Base-by-base conservation (phyloP, 53 echinoderm and acorn worm genomes). In the Stichopus horrens region DNA sequence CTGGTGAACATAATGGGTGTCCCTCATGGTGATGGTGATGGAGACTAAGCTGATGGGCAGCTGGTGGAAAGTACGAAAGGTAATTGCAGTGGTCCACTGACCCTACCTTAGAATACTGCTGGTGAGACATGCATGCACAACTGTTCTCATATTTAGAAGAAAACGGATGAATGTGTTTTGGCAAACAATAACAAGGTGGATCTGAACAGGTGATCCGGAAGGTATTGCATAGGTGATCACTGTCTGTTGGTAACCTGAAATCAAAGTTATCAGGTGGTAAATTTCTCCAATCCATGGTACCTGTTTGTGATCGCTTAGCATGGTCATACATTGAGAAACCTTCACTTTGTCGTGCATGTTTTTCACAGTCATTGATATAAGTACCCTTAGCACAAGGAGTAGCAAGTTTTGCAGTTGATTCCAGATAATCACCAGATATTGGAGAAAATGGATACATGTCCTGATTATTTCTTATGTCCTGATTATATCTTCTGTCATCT, bases 181-280 rank as follows among this genome's bases (percentile, higher is more conserved):
- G 85, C 18, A 51, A 85, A 16, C 71, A 85, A 85, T 65, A 52
- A 58, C 85, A 85, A 11, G 52, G 7, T 52, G 66, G 85, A 65
- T 85, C 85, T 37, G 22, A 53, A 37, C 85, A 85, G 16, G 65
- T 23, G 20, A 67, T 21, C 52, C 23, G 63, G 53, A 23, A 85
- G 52, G 21, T 23, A 81, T 51, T 85, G 85, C 66, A 59, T 10
- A 85, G 0, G n/a, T 52, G 22, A 9, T 67, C 63, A 5, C 21
- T 67, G 65, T 20, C 13, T 51, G 52, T 23, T n/a, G 18, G 71
- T 71, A 20, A 18, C 19, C 19, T 71, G n/a, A 0, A 71, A 54
- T 76, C 51, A 54, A 76, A 13, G 51, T 1, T 23, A 76, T 4
- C 77, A 23, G 77, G 14, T 8, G 52, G 9, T 16, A 76, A 11